Evolutionary conservation across 2,113 vertebrate genomes (phyloP).

Genomic region (Lampris incognitus): DNA sequence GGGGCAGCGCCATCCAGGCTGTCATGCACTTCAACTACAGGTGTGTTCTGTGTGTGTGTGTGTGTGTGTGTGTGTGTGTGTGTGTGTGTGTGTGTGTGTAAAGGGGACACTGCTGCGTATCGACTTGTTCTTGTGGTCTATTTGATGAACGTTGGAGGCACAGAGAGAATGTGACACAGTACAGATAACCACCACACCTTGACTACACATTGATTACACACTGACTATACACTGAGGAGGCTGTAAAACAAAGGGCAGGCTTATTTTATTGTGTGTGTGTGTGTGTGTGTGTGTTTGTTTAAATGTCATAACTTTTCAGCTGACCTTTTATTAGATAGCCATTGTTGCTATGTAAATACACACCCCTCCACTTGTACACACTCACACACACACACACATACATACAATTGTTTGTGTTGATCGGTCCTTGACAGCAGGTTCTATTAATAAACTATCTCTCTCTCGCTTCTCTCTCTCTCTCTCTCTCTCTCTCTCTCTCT

Average conservation of each 20-base stretch:
- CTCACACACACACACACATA: slow-evolving; percentile 4
- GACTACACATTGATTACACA: background rate
- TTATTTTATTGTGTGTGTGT: background rate
- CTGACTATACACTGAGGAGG: background rate
- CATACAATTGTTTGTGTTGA: slow-evolving; percentile 22
- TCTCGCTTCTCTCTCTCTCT: too few species aligned
- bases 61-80: slow-evolving; percentile 13
- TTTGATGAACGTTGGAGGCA: too few species aligned
- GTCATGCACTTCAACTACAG: slow-evolving; percentile 99
- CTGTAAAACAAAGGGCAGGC: background rate
- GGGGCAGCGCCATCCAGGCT: slow-evolving; percentile 93
- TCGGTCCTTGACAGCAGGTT: too few species aligned
- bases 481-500: too few species aligned
- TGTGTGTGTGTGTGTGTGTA: background rate
- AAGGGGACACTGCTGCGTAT: too few species aligned
- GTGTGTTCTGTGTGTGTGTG: slow-evolving; percentile 70
- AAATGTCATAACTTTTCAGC: background rate
- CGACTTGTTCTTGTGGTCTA: too few species aligned
- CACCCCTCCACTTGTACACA: slow-evolving; percentile 17
- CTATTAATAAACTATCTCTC: too few species aligned
- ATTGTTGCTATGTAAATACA: slow-evolving; percentile 33
- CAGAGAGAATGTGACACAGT: background rate
- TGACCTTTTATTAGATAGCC: background rate
- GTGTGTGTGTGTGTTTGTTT: slow-evolving; percentile 4
- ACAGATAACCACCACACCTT: background rate